These are phyloP conservation scores for Siphlonurus alternatus DNA, from an alignment of 2,888 invertebrate genomes.

Conservation along the genomic window DNA sequence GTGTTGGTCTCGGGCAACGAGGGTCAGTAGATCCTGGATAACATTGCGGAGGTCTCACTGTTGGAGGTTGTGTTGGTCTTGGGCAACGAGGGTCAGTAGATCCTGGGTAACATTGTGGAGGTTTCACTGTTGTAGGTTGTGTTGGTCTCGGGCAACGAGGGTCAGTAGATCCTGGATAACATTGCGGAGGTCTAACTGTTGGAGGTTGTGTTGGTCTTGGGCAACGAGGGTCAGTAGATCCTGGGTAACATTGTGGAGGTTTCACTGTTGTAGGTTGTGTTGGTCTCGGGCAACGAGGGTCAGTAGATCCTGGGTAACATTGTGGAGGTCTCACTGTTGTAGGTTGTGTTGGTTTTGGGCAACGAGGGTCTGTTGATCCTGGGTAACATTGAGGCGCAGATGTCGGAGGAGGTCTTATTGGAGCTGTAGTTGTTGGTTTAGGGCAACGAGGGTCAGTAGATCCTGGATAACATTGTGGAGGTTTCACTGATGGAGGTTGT, in stretches of 20 bases:
- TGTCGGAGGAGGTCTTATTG: too few species aligned
- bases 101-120: constrained; percentile 15
- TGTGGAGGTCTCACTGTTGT: too few species aligned
- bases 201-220: constrained; percentile 17
- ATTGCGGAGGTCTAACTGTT: constrained; percentile 6
- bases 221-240: constrained; percentile 14
- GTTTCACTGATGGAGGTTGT: constrained; percentile 13
- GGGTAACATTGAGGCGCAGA: too few species aligned
- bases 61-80: neutral
- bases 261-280: constrained; percentile 15
- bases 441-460: constrained; percentile 13
- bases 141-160: constrained; percentile 21
- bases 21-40: constrained; percentile 19
- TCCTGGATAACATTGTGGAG: constrained; percentile 17
- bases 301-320: too few species aligned
- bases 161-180: constrained; percentile 22
- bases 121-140: constrained; percentile 7
- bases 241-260: constrained; percentile 13
- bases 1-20: too few species aligned
- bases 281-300: constrained; percentile 6
- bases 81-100: constrained; percentile 19
- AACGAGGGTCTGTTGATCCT: constrained; percentile 14
- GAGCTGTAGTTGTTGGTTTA: too few species aligned
- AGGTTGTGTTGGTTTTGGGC: constrained; percentile 17
- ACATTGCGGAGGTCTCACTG: too few species aligned